These are phyloP conservation scores for Sarcoramphus papa DNA, from an alignment of 2,797 vertebrate genomes.

Conservation along the genomic window DNA sequence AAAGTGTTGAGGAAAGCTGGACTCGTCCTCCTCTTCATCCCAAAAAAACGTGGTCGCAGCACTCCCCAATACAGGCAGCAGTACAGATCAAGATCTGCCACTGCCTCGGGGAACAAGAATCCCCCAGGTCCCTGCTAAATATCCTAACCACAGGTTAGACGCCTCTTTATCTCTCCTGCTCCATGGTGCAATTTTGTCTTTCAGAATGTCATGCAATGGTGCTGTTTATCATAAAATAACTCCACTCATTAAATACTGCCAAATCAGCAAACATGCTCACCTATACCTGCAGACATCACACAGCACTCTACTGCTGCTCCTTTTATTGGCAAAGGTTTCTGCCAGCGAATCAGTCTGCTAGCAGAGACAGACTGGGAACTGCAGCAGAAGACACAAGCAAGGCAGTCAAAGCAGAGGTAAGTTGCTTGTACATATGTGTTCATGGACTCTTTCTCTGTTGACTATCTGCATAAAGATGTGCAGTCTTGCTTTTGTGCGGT, in stretches of 20 bases:
- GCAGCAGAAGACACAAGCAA: background rate
- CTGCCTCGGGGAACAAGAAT: background rate
- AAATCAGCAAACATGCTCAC: background rate
- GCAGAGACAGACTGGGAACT: background rate
- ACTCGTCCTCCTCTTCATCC: background rate
- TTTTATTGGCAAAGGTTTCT: background rate
- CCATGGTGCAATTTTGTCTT: background rate
- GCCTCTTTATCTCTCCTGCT: background rate
- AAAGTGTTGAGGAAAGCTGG: background rate
- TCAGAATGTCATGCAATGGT: background rate
- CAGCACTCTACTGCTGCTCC: background rate
- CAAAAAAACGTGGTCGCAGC: background rate
- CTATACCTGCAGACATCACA: background rate
- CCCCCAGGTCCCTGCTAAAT: background rate
- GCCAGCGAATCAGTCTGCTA: background rate
- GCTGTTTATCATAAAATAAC: background rate
- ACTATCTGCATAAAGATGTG: background rate
- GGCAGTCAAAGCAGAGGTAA: background rate
- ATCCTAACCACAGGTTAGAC: background rate
- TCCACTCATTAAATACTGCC: background rate
- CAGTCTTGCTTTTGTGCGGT: background rate
- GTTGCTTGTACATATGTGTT: background rate
- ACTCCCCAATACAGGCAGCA: background rate
- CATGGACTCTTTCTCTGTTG: background rate
- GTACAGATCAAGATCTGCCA: background rate